A percentile compares a stretch with the other conserved stretches of the same genome.
Evolutionary conservation across 2,113 vertebrate species (phyloP).

Genomic region (Athene cunicularia): DNA sequence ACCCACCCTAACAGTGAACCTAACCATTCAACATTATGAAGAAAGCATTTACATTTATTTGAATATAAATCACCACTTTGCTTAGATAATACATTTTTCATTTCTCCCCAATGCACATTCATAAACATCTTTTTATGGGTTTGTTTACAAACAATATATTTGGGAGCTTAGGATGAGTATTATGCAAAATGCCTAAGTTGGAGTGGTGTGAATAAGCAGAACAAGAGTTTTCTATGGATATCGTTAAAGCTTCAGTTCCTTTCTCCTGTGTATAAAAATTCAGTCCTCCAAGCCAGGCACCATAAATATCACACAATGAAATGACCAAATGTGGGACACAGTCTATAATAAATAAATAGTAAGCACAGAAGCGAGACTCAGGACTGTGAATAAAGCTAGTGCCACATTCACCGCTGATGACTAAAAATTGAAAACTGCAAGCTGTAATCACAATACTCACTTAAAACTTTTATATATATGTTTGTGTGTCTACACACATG

Average conservation of each 20-base stretch:
- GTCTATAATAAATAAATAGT: background rate
- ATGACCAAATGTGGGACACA: background rate
- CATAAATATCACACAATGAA: background rate
- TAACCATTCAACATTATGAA: background rate
- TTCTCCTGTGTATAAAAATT: background rate
- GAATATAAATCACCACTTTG: background rate
- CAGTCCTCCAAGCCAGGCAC: background rate
- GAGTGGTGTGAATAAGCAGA: background rate
- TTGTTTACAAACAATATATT: constrained; percentile 21
- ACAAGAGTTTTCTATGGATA: background rate
- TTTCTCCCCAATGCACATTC: background rate
- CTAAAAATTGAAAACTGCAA: background rate
- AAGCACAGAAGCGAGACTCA: background rate
- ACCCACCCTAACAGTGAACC: background rate
- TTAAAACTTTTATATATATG: background rate
- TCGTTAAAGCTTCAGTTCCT: background rate
- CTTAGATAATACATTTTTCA: background rate
- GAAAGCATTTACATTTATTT: background rate
- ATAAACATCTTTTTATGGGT: constrained; percentile 1
- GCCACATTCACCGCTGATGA: background rate
- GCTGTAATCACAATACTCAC: background rate
- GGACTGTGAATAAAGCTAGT: background rate
- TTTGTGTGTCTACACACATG: no score
- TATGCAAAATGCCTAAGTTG: background rate
- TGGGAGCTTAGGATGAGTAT: background rate